These are phyloP conservation scores for Gnathonemus echidnorhynchus DNA, from an alignment of 2,113 vertebrate genomes.

Conservation along the genomic window DNA sequence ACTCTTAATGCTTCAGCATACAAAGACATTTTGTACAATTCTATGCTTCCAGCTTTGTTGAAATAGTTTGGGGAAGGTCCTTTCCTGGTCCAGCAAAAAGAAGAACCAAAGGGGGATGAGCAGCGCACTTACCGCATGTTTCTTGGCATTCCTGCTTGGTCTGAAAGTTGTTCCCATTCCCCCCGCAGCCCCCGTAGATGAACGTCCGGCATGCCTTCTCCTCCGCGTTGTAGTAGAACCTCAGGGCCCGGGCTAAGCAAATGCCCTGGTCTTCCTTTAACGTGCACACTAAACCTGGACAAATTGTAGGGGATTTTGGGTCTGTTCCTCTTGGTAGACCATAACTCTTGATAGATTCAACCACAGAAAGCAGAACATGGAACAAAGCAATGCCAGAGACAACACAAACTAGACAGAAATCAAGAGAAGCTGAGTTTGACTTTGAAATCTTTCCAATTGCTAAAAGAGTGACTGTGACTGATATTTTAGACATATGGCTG, in stretches of 20 bases:
- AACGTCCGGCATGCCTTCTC: slow-evolving; percentile 38
- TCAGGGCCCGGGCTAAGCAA: not conserved
- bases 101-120: not conserved
- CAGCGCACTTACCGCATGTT: slow-evolving; percentile 21
- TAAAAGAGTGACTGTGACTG: not conserved
- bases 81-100: not conserved
- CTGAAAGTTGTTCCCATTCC: slow-evolving; percentile 43
- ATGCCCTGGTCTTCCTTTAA: slow-evolving; percentile 20
- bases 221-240: slow-evolving; percentile 25
- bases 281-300: slow-evolving; percentile 21
- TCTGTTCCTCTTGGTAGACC: not conserved
- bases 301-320: not conserved
- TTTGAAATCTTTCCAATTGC: not conserved
- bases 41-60: too few species aligned
- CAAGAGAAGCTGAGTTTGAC: not conserved
- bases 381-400: not conserved
- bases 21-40: too few species aligned
- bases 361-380: not conserved
- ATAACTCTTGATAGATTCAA: not conserved
- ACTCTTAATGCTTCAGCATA: too few species aligned
- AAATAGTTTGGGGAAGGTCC: too few species aligned
- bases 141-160: slow-evolving; percentile 27
- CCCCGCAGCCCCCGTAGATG: slow-evolving; percentile 37
- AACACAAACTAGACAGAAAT: not conserved
- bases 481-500: not conserved